Conservation (phyloP, 2,113 vertebrate genomes). For the Mugil cephalus region DNA sequence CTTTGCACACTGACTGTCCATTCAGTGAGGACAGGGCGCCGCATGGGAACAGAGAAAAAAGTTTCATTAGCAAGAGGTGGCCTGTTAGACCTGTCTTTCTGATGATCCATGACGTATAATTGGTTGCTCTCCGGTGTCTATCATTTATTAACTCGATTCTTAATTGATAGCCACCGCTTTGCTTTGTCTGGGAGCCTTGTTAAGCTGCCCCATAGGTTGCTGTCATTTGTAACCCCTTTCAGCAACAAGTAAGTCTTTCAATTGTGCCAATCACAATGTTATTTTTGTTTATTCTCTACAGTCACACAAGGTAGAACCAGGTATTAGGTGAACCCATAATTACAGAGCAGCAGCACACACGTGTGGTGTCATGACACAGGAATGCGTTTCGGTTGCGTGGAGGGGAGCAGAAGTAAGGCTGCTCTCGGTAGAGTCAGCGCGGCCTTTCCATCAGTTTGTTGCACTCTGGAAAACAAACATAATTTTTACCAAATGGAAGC, state of each 20-base stretch:
- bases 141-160: constrained; percentile 48
- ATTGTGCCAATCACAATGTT: constrained; percentile 13
- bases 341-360: constrained; percentile 52
- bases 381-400: constrained; percentile 65
- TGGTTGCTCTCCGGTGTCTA: constrained; percentile 13
- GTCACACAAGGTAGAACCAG: constrained; percentile 45
- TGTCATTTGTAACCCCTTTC: constrained; percentile 24
- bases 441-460: constrained; percentile 46
- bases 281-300: background rate
- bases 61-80: constrained; percentile 11
- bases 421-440: constrained; percentile 13
- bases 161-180: constrained; percentile 33
- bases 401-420: constrained; percentile 37
- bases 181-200: constrained; percentile 40
- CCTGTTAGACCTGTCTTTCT: constrained; percentile 8
- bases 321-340: constrained; percentile 66
- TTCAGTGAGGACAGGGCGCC: background rate
- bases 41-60: background rate
- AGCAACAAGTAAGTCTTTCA: constrained; percentile 31
- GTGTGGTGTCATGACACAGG: constrained; percentile 64
- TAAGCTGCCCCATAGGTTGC: constrained; percentile 5
- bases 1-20: constrained; percentile 2
- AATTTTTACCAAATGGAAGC: constrained; percentile 59
- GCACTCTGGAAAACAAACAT: constrained; percentile 40
- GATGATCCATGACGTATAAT: constrained; percentile 34